phyloP scores from a whole-genome alignment of 2,888 invertebrate genomes.

The Pristionchus entomophagus region DNA sequence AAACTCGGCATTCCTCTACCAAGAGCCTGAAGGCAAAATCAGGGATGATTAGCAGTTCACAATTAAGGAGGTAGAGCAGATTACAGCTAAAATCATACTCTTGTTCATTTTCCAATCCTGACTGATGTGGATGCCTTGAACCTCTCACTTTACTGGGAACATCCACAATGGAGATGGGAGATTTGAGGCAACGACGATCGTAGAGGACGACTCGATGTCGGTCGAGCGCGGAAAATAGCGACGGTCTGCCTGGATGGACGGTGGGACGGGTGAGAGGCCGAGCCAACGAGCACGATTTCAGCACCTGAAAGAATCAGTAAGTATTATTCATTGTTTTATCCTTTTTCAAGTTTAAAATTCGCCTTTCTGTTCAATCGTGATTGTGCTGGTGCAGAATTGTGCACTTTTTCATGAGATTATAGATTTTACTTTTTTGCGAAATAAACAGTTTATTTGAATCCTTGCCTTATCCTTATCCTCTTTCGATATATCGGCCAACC shows the following conservation, averaged over 20 bases:
- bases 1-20: constrained; percentile 4
- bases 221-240: constrained; percentile 34
- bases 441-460: too few species aligned
- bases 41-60: neutral
- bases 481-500: neutral
- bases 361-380: too few species aligned
- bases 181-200: constrained; percentile 42
- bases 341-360: neutral
- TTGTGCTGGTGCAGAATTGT: too few species aligned
- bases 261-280: neutral
- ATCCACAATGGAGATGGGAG: neutral
- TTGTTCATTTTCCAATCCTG: neutral
- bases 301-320: neutral
- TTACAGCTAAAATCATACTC: neutral
- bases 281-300: neutral
- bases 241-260: neutral
- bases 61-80: neutral
- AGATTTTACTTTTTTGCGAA: too few species aligned
- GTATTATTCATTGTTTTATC: neutral
- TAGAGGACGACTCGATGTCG: neutral
- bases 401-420: too few species aligned
- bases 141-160: neutral
- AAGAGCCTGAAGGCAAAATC: neutral
- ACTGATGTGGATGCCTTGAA: too few species aligned
- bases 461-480: constrained; percentile 32